phyloP scores from a whole-genome alignment of 2,797 vertebrate species.

The Enteromius argenteus region DNA sequence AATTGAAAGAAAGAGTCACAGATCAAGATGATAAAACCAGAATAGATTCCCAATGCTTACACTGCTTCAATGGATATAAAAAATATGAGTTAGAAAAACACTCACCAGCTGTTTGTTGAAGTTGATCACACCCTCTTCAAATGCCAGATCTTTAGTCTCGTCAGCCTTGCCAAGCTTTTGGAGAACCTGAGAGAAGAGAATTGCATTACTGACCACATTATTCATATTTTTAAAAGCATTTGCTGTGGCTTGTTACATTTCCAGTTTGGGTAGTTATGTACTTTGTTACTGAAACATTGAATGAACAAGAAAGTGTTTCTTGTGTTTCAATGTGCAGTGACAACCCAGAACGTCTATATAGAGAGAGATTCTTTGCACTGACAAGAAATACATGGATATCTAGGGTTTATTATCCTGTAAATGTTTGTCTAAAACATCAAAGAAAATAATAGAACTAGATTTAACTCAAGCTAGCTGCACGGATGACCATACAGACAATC shows the following conservation, averaged over 20 bases:
- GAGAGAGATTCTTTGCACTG: neutral
- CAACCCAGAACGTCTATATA: neutral
- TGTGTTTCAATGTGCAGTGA: neutral
- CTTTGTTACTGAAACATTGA: neutral
- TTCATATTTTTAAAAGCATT: neutral
- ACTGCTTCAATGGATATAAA: neutral
- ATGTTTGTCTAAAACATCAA: neutral
- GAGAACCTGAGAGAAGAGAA: conserved; percentile 82
- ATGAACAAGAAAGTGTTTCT: neutral
- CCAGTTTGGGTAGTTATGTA: neutral
- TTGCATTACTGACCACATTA: conserved; percentile 9
- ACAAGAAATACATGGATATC: neutral
- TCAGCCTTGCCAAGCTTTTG: conserved; percentile 99
- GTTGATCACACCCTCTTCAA: conserved; percentile 97
- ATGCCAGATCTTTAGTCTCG: conserved; percentile 96
- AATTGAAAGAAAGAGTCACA: neutral
- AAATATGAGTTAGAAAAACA: neutral
- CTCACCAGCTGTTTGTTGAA: conserved; percentile 98
- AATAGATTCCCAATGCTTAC: neutral
- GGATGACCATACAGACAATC: neutral
- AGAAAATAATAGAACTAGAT: neutral
- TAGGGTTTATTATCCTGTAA: neutral
- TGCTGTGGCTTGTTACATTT: neutral
- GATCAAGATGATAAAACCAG: neutral
- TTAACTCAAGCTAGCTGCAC: neutral